Evolutionary conservation across 2,113 vertebrate genomes (phyloP).

Genomic region (Raja brachyura): DNA sequence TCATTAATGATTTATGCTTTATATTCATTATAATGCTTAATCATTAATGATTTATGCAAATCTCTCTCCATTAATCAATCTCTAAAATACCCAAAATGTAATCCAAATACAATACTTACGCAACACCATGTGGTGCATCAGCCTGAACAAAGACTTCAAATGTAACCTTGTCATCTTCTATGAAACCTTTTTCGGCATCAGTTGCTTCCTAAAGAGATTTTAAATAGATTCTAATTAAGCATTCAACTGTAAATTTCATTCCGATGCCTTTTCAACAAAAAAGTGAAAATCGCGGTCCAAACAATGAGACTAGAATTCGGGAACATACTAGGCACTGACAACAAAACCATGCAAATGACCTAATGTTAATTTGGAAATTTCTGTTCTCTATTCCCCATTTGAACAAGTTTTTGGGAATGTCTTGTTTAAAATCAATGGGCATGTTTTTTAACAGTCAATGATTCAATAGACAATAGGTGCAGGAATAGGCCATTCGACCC

Average conservation of each 20-base stretch:
- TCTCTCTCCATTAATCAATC: neutral
- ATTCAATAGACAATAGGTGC: neutral
- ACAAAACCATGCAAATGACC: neutral
- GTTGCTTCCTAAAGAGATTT: slow-evolving; percentile 79
- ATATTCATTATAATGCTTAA: too few relatives aligned
- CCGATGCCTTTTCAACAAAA: neutral
- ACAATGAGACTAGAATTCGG: neutral
- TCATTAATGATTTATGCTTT: neutral
- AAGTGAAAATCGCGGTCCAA: too few relatives aligned
- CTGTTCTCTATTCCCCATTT: neutral
- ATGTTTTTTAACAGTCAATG: neutral
- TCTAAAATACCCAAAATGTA: neutral
- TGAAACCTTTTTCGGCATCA: slow-evolving; percentile 91
- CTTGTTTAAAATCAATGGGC: too few relatives aligned
- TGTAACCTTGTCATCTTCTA: slow-evolving; percentile 96
- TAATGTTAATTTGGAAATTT: neutral
- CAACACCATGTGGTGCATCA: slow-evolving; percentile 93
- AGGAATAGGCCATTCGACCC: too few relatives aligned
- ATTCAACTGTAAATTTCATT: neutral
- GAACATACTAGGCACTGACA: neutral
- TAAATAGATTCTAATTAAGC: slow-evolving; percentile 37
- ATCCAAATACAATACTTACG: slow-evolving; percentile 65
- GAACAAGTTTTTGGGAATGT: too few relatives aligned
- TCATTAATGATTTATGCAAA: neutral
- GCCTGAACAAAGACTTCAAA: slow-evolving; percentile 98